Evolutionary conservation across 2,113 vertebrate genomes (phyloP).

Genomic region (Poecile atricapillus): DNA sequence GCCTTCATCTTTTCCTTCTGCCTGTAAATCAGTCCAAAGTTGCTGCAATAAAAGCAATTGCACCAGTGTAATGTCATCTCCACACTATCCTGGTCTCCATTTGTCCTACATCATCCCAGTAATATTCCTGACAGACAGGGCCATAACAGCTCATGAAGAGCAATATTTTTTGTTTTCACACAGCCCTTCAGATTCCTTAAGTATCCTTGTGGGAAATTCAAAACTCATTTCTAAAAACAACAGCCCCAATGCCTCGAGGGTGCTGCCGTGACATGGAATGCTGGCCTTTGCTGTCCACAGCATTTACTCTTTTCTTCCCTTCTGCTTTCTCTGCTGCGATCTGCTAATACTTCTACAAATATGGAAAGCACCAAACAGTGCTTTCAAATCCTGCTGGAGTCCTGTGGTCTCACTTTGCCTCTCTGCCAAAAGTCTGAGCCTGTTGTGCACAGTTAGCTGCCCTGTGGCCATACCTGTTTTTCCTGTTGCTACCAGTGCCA

Average conservation of each 20-base stretch:
- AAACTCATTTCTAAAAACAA: neutral
- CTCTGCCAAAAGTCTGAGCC: neutral
- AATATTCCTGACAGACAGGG: neutral
- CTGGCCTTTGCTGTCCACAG: neutral
- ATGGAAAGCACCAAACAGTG: neutral
- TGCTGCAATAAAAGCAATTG: neutral
- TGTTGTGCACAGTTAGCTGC: neutral
- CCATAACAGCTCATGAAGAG: neutral
- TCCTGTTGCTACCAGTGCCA: neutral
- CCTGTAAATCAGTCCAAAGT: neutral
- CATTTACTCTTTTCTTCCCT: neutral
- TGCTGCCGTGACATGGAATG: neutral
- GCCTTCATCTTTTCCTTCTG: neutral
- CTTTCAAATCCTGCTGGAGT: neutral
- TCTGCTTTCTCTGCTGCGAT: neutral
- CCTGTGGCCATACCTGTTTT: neutral
- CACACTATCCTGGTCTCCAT: neutral
- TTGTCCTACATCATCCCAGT: neutral
- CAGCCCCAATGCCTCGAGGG: neutral
- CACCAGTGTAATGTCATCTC: neutral
- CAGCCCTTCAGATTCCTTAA: neutral
- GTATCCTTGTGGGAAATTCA: neutral
- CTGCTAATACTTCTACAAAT: neutral
- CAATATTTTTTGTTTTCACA: neutral
- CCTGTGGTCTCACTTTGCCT: accelerated